Percentiles rank a stretch among this genome's conserved stretches.
Conservation (phyloP, 2,113 vertebrate species). For the Xenus cinereus region DNA sequence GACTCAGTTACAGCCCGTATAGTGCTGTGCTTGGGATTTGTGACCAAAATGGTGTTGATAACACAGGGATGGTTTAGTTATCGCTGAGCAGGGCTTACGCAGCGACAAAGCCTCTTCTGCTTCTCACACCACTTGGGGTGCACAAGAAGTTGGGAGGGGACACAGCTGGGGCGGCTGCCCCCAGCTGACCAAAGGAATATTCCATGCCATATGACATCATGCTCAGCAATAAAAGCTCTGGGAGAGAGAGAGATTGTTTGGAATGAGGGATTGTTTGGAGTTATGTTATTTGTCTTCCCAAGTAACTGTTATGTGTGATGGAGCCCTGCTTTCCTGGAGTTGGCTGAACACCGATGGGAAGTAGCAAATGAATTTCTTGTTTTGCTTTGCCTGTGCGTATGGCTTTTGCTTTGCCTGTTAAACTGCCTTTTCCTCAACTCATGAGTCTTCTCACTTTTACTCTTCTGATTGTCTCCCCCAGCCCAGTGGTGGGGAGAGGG, state of each 20-base stretch:
- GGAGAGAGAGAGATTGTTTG: background rate
- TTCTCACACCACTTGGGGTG: background rate
- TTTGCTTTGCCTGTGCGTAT: background rate
- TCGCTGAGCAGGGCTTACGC: background rate
- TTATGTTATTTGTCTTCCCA: background rate
- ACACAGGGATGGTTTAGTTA: background rate
- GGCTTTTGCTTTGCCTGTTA: background rate
- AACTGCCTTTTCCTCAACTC: background rate
- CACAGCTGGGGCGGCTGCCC: background rate
- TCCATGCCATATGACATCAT: accelerated
- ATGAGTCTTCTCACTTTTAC: background rate
- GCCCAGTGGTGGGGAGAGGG: background rate
- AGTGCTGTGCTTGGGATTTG: background rate
- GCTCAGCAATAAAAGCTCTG: background rate
- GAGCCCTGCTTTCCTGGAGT: too few relatives aligned
- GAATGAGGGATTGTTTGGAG: accelerated
- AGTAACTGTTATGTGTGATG: accelerated
- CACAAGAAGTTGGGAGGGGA: background rate
- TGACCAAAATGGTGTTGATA: background rate
- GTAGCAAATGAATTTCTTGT: accelerated
- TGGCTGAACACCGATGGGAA: background rate
- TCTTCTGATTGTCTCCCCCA: background rate
- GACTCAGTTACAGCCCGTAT: accelerated
- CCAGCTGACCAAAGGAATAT: background rate
- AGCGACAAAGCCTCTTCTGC: background rate